A percentile compares a stretch with the other conserved stretches of the same genome.
These are phyloP conservation scores for Sebastes trivittatus DNA, from an alignment of 2,797 vertebrate species.

Conservation along the genomic window DNA sequence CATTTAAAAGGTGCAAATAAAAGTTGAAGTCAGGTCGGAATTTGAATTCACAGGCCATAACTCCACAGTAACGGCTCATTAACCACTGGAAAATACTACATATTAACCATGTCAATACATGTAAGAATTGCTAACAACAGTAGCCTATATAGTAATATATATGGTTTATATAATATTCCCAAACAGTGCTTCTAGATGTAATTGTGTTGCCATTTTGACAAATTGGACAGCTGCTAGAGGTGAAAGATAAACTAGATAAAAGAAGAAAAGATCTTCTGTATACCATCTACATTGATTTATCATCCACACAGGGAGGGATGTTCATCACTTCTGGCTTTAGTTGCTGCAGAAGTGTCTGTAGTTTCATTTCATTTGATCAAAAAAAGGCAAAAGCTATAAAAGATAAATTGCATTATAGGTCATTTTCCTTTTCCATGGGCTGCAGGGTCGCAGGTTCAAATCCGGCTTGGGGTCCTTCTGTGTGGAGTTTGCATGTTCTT, in stretches of 20 bases:
- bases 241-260: conserved; percentile 13
- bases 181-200: not conserved
- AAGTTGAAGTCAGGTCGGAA: not conserved
- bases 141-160: too few species aligned
- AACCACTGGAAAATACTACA: not conserved
- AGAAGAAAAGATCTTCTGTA: not conserved
- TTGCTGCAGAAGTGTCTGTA: not conserved
- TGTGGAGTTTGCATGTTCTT: too few species aligned
- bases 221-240: not conserved
- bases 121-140: not conserved
- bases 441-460: not conserved
- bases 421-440: not conserved
- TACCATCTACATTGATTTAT: conserved; percentile 18
- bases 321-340: not conserved
- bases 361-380: too few species aligned
- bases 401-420: not conserved
- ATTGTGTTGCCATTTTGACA: not conserved
- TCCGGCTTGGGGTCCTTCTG: too few species aligned
- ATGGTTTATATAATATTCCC: not conserved
- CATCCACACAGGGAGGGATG: not conserved
- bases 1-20: not conserved
- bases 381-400: not conserved
- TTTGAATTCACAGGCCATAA: not conserved
- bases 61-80: not conserved
- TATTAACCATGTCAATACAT: not conserved